Evolutionary conservation across 2,113 vertebrate species (phyloP).

Genomic region (Hydropotes inermis): DNA sequence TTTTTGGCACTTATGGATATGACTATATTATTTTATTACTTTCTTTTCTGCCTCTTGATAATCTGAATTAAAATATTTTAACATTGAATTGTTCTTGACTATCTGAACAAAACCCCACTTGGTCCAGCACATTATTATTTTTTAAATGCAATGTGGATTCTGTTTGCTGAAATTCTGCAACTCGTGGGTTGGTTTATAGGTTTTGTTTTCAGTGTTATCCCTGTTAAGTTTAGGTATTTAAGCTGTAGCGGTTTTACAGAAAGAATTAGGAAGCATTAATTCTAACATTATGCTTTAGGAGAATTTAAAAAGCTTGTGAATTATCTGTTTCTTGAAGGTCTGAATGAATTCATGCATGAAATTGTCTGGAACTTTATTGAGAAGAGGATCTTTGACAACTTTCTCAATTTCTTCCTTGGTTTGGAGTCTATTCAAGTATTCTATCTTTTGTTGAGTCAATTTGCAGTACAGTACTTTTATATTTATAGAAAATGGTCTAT

Average conservation of each 20-base stretch:
- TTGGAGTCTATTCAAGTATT: slow-evolving; percentile 41
- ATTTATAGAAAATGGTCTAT: slow-evolving; percentile 51
- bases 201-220: background rate
- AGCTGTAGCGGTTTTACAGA: background rate
- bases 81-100: background rate
- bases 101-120: background rate
- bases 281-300: slow-evolving; percentile 53
- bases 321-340: slow-evolving; percentile 64
- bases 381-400: slow-evolving; percentile 63
- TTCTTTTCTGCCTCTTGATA: background rate
- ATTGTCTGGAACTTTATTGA: slow-evolving; percentile 69
- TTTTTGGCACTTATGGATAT: background rate
- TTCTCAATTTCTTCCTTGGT: slow-evolving; percentile 56
- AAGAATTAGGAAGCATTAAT: slow-evolving; percentile 45
- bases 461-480: background rate
- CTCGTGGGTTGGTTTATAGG: background rate
- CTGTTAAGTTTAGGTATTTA: background rate
- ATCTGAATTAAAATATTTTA: slow-evolving; percentile 6
- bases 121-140: background rate
- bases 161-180: background rate
- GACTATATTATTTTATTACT: slow-evolving; percentile 25
- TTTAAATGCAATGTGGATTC: background rate
- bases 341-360: slow-evolving; percentile 66
- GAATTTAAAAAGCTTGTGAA: slow-evolving; percentile 61
- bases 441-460: slow-evolving; percentile 44